phyloP scores from a whole-genome alignment of 2,797 vertebrate genomes.

The Coreius guichenoti region DNA sequence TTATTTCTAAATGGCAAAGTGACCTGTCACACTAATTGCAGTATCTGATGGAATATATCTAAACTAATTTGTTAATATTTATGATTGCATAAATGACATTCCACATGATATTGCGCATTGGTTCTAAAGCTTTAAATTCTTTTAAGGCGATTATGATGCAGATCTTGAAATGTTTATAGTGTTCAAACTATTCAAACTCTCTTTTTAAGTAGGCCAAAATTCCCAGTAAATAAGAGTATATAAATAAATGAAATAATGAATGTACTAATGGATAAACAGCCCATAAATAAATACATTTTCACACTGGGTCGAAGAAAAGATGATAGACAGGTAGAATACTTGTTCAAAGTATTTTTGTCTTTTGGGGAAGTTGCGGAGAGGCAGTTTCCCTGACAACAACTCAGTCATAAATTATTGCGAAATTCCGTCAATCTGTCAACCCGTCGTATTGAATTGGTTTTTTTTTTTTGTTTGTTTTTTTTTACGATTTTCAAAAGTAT shows the following conservation, averaged over 20 bases:
- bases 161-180: not conserved
- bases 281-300: not conserved
- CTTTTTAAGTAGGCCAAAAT: not conserved
- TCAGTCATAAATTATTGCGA: conserved; percentile 24
- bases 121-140: not conserved
- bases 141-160: conserved; percentile 22
- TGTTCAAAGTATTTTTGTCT: conserved; percentile 24
- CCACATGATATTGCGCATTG: not conserved
- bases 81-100: not conserved
- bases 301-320: not conserved
- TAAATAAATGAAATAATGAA: conserved; percentile 3
- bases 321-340: conserved; percentile 7
- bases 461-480: conserved; percentile 7
- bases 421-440: conserved; percentile 22
- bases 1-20: conserved; percentile 81
- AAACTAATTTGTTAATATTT: not conserved
- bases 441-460: not conserved
- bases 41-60: conserved; percentile 66
- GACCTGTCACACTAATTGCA: conserved; percentile 72
- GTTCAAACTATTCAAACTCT: not conserved
- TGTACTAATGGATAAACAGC: conserved; percentile 21
- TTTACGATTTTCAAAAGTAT: conserved; percentile 27
- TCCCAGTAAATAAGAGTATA: conserved; percentile 4
- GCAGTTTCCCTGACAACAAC: conserved; percentile 30
- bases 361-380: not conserved